Conservation (phyloP, 2,113 vertebrate genomes). For the Mionectes macconnelli region DNA sequence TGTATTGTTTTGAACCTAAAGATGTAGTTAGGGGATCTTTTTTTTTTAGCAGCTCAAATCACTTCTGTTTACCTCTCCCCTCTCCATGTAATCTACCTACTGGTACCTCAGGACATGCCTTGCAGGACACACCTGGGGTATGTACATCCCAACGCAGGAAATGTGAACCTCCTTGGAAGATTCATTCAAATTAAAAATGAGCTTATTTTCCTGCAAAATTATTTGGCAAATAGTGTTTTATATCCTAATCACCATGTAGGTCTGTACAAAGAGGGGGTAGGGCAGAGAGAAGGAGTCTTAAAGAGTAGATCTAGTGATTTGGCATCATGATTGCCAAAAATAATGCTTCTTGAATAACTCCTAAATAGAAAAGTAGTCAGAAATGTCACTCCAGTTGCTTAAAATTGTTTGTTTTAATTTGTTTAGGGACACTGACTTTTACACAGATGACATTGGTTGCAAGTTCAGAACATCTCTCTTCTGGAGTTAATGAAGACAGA, state of each 20-base stretch:
- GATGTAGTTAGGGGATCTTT: not conserved
- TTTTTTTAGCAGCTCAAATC: not conserved
- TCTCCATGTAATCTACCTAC: not conserved
- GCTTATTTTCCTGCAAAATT: not conserved
- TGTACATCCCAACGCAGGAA: not conserved
- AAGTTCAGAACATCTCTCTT: not conserved
- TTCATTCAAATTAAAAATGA: not conserved
- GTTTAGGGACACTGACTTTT: not conserved
- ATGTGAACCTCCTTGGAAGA: not conserved
- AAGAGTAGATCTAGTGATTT: not conserved
- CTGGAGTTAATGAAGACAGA: not conserved
- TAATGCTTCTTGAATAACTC: not conserved
- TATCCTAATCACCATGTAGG: not conserved
- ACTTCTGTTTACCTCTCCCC: not conserved
- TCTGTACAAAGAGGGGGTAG: not conserved
- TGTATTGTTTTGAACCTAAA: not conserved
- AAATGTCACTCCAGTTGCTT: not conserved
- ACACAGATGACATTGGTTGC: not conserved
- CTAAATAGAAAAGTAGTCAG: not conserved
- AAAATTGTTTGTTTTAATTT: not conserved
- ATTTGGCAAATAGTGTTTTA: not conserved
- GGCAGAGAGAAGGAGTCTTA: not conserved
- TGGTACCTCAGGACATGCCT: not conserved
- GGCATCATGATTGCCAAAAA: not conserved
- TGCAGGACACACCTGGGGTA: accelerated